phyloP scores from a whole-genome alignment of 2,888 invertebrate genomes.

The Cantharis flavilabris region DNA sequence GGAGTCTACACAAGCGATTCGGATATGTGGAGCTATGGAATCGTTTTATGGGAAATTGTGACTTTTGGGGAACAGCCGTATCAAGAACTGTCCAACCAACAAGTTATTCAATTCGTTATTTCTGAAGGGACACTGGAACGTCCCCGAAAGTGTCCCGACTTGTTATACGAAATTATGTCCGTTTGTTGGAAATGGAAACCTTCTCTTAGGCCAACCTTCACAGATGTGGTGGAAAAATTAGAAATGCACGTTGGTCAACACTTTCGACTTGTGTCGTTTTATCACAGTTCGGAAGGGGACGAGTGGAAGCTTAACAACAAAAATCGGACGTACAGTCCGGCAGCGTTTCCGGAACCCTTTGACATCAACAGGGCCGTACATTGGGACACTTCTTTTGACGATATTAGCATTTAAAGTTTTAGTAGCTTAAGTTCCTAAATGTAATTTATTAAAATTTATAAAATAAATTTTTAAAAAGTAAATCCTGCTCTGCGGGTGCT shows the following conservation, averaged over 20 bases:
- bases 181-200: constrained; percentile 71
- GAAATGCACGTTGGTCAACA: constrained; percentile 60
- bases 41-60: constrained; percentile 77
- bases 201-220: constrained; percentile 67
- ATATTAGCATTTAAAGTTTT: constrained; percentile 40
- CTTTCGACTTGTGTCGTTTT: constrained; percentile 66
- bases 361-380: constrained; percentile 30
- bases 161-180: constrained; percentile 67
- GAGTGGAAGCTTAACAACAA: constrained; percentile 50
- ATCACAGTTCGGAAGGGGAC: constrained; percentile 65
- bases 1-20: constrained; percentile 68
- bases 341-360: constrained; percentile 34
- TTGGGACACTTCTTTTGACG: constrained; percentile 45
- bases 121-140: constrained; percentile 63
- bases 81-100: constrained; percentile 68
- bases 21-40: constrained; percentile 71
- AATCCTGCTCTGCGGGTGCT: too few species aligned
- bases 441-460: neutral
- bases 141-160: constrained; percentile 68
- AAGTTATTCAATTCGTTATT: constrained; percentile 62
- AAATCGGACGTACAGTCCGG: constrained; percentile 42
- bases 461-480: neutral
- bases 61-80: constrained; percentile 79
- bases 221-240: constrained; percentile 62
- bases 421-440: neutral